A percentile compares a stretch with the other conserved stretches of the same genome.
phyloP scores from a whole-genome alignment of 1,140 invertebrate species.

The Lordiphosa clarofinis region DNA sequence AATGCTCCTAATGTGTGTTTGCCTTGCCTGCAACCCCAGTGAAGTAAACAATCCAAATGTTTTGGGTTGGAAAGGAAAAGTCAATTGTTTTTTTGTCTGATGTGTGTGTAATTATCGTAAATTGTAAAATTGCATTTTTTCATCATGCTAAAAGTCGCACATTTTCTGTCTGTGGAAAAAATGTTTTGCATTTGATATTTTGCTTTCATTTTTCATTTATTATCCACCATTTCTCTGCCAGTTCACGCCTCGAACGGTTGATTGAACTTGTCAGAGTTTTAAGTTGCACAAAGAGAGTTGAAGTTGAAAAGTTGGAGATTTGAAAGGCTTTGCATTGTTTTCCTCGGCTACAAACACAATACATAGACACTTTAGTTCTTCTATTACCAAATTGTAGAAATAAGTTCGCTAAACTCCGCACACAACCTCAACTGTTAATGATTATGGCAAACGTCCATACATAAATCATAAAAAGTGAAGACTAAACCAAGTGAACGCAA shows the following conservation, averaged over 20 bases:
- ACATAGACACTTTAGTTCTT: slow-evolving; percentile 17
- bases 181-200: slow-evolving; percentile 62
- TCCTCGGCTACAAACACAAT: slow-evolving; percentile 15
- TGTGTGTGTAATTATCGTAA: slow-evolving; percentile 70
- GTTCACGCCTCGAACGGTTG: slow-evolving; percentile 73
- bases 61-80: slow-evolving; percentile 61
- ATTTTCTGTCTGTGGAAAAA: slow-evolving; percentile 59
- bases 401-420: slow-evolving; percentile 23
- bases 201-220: slow-evolving; percentile 20
- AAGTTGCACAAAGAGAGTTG: slow-evolving; percentile 29
- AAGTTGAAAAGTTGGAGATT: slow-evolving; percentile 29
- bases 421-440: slow-evolving; percentile 39
- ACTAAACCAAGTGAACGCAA: slow-evolving; percentile 24
- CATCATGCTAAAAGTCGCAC: slow-evolving; percentile 71
- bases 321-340: slow-evolving; percentile 61
- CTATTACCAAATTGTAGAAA: slow-evolving; percentile 45
- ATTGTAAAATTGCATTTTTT: slow-evolving; percentile 69
- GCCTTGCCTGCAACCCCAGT: slow-evolving; percentile 15
- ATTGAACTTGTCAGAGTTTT: slow-evolving; percentile 71
- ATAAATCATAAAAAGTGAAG: slow-evolving; percentile 65
- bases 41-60: slow-evolving; percentile 52
- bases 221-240: slow-evolving; percentile 52
- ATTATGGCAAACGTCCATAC: slow-evolving; percentile 38
- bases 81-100: slow-evolving; percentile 56
- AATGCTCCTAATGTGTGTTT: slow-evolving; percentile 40